Base-by-base conservation (phyloP, 2,888 invertebrate species). In the Keiferia lycopersicella region DNA sequence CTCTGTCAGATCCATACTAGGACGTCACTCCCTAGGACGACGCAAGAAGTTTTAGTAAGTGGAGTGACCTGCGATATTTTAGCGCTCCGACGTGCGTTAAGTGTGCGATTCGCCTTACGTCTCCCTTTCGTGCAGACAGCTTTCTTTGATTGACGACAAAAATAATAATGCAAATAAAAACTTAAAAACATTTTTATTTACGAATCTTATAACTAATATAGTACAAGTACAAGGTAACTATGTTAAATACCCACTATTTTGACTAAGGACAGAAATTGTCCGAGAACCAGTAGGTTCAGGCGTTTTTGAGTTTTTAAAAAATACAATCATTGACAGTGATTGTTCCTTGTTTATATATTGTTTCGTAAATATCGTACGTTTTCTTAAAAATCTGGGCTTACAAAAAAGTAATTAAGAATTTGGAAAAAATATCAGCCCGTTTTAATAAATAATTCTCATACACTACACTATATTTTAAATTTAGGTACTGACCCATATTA, bases 151-250 rank as follows among this genome's bases (percentile, higher is more conserved):
- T 26, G 26, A 26, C 26, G 26, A 26, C n/a, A n/a, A 34, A 34
- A 34, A 34, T 4, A 34, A 34, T 4, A 34, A 34, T 34, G 10
- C 34, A 10, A 10, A 34, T 7, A 34, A 26, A 56, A 62, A 61
- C 48, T 66, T 69, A 67, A 65, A 64, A 69, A 72, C 68, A 71
- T 83, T 80, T n/a, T 83, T 81, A 80, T 83, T 78, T 18, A 20
- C 69, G 69, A 73, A 78, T 70, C 81, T 85, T 87, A 85, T 62
- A 73, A 68, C 79, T 86, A 86, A 81, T 60, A 61, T 80, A 85
- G 68, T 66, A 81, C 84, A 87, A 85, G 68, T 66, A 81, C 84
- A 87, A 78, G 87, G 87, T 88, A 88, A 87, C 87, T 87, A 60
- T 41, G 73, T 69, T 71, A 83, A 79, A 81, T 84, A 84, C 74